These are phyloP conservation scores for Macropodus opercularis DNA, from an alignment of 2,797 vertebrate species.

Conservation along the genomic window DNA sequence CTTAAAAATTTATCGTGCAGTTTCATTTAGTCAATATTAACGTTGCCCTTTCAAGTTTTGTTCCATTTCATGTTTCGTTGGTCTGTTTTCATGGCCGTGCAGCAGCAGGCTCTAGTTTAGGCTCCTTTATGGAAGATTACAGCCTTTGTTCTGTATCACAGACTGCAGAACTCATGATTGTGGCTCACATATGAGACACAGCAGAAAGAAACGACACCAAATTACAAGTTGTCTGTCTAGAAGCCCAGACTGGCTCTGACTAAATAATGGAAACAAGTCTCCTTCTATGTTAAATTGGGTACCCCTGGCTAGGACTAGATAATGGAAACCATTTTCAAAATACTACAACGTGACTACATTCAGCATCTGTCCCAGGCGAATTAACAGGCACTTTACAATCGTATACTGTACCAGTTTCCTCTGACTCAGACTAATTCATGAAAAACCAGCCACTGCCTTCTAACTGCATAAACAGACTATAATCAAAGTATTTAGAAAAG, in stretches of 20 bases:
- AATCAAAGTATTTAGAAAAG: slow-evolving; percentile 34
- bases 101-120: background rate
- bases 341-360: too few relatives aligned
- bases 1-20: background rate
- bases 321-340: too few relatives aligned
- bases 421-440: slow-evolving; percentile 49
- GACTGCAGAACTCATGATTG: background rate
- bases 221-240: too few relatives aligned
- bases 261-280: background rate
- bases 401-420: slow-evolving; percentile 1
- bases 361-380: slow-evolving; percentile 1
- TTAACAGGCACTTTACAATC: slow-evolving; percentile 19
- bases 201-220: too few relatives aligned
- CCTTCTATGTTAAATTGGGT: too few relatives aligned
- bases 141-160: background rate
- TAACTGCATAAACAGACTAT: slow-evolving; percentile 26
- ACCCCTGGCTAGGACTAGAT: background rate
- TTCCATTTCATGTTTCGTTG: background rate
- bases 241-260: background rate
- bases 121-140: background rate
- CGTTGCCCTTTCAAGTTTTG: background rate
- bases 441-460: slow-evolving; percentile 23
- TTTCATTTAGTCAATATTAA: background rate
- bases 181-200: background rate
- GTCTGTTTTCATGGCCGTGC: background rate